Conservation (phyloP, 2,113 vertebrate species). For the Chaenogobius annularis region DNA sequence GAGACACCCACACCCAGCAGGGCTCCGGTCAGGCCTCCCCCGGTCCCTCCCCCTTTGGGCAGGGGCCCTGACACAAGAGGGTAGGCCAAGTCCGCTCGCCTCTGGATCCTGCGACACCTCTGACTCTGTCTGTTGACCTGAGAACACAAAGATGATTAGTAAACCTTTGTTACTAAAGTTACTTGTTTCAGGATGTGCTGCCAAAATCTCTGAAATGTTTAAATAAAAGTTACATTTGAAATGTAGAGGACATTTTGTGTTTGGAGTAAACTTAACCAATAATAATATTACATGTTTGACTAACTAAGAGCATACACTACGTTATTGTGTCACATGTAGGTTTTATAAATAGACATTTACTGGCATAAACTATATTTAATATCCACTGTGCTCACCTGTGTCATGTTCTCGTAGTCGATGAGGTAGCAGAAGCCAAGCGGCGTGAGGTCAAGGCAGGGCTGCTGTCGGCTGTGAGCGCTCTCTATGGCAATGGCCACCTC, state of each 20-base stretch:
- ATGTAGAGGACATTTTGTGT: too few species aligned
- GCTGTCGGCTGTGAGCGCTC: conserved; percentile 89
- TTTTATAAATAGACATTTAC: background rate
- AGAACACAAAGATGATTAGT: background rate
- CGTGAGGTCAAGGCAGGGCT: conserved; percentile 93
- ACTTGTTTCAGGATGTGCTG: background rate
- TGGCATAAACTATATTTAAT: background rate
- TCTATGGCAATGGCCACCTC: conserved; percentile 96
- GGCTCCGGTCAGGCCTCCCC: conserved; percentile 66
- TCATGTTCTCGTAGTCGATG: conserved; percentile 95
- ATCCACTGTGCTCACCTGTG: conserved; percentile 76
- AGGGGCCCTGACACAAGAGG: conserved; percentile 81
- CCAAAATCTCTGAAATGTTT: background rate
- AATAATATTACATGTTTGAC: too few species aligned
- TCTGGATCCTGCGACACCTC: conserved; percentile 81
- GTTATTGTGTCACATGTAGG: too few species aligned
- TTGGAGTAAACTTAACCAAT: too few species aligned
- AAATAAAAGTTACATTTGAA: too few species aligned
- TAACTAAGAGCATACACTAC: too few species aligned
- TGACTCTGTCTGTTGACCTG: conserved; percentile 93
- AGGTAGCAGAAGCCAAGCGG: conserved; percentile 96
- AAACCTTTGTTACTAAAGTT: background rate
- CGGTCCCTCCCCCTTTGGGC: conserved; percentile 64
- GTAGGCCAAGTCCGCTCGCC: conserved; percentile 82
- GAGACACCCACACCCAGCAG: conserved; percentile 72